Evolutionary conservation across 2,797 vertebrate genomes (phyloP), one percentile per base, ranked within the genome.

Genomic region (Lateolabrax maculatus): DNA sequence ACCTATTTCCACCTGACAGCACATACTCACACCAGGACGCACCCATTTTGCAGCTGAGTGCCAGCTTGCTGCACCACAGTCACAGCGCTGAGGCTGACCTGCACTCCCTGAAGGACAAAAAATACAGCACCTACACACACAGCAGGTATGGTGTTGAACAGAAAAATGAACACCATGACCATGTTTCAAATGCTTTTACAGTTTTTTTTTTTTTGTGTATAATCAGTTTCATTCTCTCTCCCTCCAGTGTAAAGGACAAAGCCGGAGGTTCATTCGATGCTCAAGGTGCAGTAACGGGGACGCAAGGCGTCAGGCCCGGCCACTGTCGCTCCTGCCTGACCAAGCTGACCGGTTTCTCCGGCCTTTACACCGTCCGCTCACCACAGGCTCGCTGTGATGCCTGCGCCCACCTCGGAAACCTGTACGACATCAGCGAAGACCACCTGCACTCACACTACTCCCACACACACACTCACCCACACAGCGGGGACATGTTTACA

Each of bases 341-440:
- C 72, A 97, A 97, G 82, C 91, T 99, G 82, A 97, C 96, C 53
- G 96, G 95, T 49, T 98, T 97, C 10, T 95, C 97, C 0, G 96
- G 97, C 63, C 97, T 99, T 55, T 98, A 97, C 93, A 95, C 97
- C 0, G 95, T 97, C 70, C 95, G 98, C 63, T 97, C 97, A 2
- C 97, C 98, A 1, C 98, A 97, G 85, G 97, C 97, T 5, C 95
- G 96, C 92, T 99, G 98, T 0, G 98, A 99, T 0, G 96, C 97
- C 6, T 99, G 98, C 71, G 90, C 97, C 77, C 94, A 98, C 85
- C 96, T 96, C 82, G 98, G 96, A 11, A 97, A 98, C 94, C 95
- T 99, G 62, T 99, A 99, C 9, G 97, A 99, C 88, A 99, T 99
- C 69, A 98, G 98, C 4, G 98, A 99, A 92, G 98, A 99, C 93